Evolutionary conservation across 2,113 vertebrate species (phyloP).

Genomic region (Scomber japonicus): DNA sequence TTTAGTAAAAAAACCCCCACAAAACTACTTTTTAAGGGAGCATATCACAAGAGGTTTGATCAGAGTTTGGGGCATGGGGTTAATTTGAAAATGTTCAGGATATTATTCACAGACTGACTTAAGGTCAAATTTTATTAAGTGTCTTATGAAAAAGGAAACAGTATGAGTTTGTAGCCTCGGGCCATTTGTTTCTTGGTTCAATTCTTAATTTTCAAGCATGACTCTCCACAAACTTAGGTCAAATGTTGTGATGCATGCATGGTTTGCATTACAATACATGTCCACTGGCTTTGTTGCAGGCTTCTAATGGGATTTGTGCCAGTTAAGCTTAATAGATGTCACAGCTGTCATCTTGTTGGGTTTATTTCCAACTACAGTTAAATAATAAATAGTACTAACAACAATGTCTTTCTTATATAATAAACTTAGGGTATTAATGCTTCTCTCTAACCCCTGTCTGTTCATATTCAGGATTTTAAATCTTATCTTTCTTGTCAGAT

Average conservation of each 20-base stretch:
- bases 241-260: slow-evolving; percentile 27
- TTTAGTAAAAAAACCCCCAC: neutral
- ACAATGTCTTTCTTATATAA: neutral
- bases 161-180: neutral
- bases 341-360: slow-evolving; percentile 3
- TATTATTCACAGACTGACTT: slow-evolving; percentile 4
- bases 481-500: neutral
- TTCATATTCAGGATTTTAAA: neutral
- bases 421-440: neutral
- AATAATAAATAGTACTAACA: slow-evolving; percentile 11
- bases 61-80: neutral
- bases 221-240: slow-evolving; percentile 5
- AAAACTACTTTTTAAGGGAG: neutral
- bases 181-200: neutral
- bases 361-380: slow-evolving; percentile 5
- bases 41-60: slow-evolving; percentile 14
- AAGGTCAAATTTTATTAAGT: slow-evolving; percentile 5
- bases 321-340: slow-evolving; percentile 32
- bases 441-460: neutral
- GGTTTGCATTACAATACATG: slow-evolving; percentile 8
- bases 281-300: slow-evolving; percentile 2
- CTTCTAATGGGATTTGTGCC: slow-evolving; percentile 35
- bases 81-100: slow-evolving; percentile 11
- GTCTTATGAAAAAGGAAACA: neutral
- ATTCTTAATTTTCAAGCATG: slow-evolving; percentile 22